A percentile compares a stretch with the other conserved stretches of the same genome.
phyloP scores from a whole-genome alignment of 2,888 invertebrate genomes.

The Eueremaeus valkanovi region DNA sequence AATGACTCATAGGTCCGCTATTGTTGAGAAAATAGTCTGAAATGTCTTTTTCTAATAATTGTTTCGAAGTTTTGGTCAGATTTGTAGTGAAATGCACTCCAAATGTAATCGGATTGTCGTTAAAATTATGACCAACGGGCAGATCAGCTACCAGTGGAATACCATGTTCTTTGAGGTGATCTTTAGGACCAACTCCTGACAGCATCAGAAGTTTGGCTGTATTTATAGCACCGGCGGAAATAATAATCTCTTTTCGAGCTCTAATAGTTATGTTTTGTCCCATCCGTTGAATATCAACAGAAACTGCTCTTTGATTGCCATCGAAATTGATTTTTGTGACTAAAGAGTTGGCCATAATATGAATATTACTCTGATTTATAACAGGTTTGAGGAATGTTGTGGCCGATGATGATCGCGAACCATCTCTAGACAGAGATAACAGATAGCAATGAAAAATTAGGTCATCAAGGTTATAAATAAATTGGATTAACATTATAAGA shows the following conservation, averaged over 20 bases:
- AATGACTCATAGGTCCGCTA: not conserved
- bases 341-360: constrained; percentile 25
- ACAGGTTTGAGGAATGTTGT: constrained; percentile 23
- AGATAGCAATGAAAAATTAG: not conserved
- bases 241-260: constrained; percentile 77
- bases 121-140: constrained; percentile 38
- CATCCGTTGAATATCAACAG: constrained; percentile 69
- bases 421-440: not conserved
- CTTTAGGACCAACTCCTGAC: constrained; percentile 77
- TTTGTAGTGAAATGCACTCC: constrained; percentile 33
- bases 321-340: constrained; percentile 47
- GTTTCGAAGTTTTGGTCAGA: not conserved
- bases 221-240: constrained; percentile 86
- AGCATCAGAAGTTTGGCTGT: constrained; percentile 90
- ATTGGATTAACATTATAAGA: too few species aligned
- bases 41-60: constrained; percentile 15
- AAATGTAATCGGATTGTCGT: constrained; percentile 32
- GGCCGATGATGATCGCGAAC: constrained; percentile 14
- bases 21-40: constrained; percentile 34
- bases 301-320: constrained; percentile 67
- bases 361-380: constrained; percentile 12
- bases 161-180: constrained; percentile 57
- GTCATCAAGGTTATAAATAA: not conserved
- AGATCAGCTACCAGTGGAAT: constrained; percentile 21
- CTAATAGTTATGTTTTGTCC: constrained; percentile 67